phyloP scores from a whole-genome alignment of 2,113 vertebrate species.

The Shinisaurus crocodilurus region DNA sequence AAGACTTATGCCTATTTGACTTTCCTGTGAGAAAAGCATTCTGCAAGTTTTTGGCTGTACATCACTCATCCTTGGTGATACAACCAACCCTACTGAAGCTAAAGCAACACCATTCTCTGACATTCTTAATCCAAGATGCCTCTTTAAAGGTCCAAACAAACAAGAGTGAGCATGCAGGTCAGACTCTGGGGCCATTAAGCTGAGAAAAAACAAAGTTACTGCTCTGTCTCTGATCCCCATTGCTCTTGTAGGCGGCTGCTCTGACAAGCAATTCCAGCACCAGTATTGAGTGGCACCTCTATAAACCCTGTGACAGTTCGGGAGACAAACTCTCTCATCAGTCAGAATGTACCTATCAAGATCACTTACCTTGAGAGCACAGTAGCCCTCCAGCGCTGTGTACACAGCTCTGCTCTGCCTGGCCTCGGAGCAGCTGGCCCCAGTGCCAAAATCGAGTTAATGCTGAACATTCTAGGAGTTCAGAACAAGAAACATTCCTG shows the following conservation, averaged over 20 bases:
- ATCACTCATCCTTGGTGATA: conserved; percentile 19
- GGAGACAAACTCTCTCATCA: conserved; percentile 92
- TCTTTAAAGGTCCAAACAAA: conserved; percentile 68
- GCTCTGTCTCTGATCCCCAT: conserved; percentile 78
- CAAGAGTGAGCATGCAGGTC: conserved; percentile 76
- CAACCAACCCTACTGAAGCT: conserved; percentile 48
- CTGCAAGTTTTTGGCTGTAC: not conserved
- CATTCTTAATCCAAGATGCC: conserved; percentile 73
- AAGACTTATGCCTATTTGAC: not conserved
- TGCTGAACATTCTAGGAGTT: conserved; percentile 59
- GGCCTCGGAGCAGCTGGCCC: conserved; percentile 31
- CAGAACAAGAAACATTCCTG: conserved; percentile 18
- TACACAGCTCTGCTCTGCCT: conserved; percentile 61
- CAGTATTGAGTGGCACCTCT: conserved; percentile 92
- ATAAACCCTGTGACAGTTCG: conserved; percentile 96
- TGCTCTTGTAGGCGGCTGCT: conserved; percentile 76
- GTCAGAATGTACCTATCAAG: conserved; percentile 92
- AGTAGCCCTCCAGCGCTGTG: conserved; percentile 53
- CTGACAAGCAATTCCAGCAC: conserved; percentile 84
- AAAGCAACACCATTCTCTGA: conserved; percentile 62
- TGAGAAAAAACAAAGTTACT: conserved; percentile 83
- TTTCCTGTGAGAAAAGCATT: not conserved
- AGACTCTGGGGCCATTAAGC: conserved; percentile 73
- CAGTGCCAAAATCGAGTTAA: conserved; percentile 24
- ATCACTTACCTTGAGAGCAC: conserved; percentile 82